Conservation (phyloP, 1,140 invertebrate species). For the Wiebesia pumilae region DNA sequence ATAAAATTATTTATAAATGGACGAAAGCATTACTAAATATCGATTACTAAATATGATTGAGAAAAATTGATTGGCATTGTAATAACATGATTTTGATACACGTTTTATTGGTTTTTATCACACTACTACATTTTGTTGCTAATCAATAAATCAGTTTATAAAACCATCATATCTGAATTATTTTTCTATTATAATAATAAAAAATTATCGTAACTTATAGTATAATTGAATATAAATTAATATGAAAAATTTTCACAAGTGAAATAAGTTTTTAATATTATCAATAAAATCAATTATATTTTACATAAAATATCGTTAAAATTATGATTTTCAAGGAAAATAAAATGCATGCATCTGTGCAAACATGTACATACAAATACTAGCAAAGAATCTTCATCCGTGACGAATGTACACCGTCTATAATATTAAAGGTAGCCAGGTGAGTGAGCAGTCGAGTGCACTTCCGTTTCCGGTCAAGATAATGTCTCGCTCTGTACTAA, state of each 20-base stretch:
- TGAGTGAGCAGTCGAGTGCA: slow-evolving; percentile 73
- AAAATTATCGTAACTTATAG: background rate
- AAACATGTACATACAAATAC: no score
- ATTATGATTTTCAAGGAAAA: background rate
- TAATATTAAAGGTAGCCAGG: slow-evolving; percentile 60
- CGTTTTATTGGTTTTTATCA: no score
- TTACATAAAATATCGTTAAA: background rate
- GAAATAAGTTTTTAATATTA: no score
- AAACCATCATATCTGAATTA: background rate
- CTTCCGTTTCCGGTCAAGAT: slow-evolving; percentile 73
- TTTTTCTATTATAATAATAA: background rate
- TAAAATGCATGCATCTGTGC: background rate
- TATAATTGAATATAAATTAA: no score
- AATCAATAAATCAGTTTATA: no score
- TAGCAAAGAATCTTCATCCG: background rate
- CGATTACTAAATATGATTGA: no score
- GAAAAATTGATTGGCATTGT: no score
- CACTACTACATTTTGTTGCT: no score
- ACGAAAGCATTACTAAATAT: no score
- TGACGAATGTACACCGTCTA: background rate
- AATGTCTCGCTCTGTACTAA: slow-evolving; percentile 66
- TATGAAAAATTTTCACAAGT: no score
- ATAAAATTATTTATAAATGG: no score
- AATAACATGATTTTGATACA: no score
- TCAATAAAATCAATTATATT: background rate